These are phyloP conservation scores for Dipodomys stephensi DNA, from an alignment of 2,113 vertebrate genomes.

Conservation along the genomic window DNA sequence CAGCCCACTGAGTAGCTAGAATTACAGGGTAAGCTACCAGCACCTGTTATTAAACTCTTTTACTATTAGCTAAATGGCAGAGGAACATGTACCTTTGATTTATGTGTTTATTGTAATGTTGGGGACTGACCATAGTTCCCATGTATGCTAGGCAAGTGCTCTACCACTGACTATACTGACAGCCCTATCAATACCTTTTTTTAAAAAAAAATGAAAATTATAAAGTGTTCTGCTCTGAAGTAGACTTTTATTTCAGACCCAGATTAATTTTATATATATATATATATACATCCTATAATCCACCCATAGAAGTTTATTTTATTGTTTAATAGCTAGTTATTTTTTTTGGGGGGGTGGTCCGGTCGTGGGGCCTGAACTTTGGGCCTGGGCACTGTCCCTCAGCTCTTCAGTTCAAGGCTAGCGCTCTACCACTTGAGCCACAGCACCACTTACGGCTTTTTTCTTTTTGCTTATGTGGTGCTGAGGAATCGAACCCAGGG, in stretches of 20 bases:
- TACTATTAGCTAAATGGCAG: neutral
- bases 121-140: neutral
- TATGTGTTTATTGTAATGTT: neutral
- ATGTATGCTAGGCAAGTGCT: neutral
- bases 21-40: too few species aligned
- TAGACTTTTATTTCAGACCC: slow-evolving; percentile 23
- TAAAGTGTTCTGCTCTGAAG: neutral
- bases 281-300: neutral
- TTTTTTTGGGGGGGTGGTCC: too few species aligned
- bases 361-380: too few species aligned
- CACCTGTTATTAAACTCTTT: neutral
- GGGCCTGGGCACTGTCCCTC: too few species aligned
- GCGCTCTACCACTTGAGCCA: too few species aligned
- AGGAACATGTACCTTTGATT: neutral
- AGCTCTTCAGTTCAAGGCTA: too few species aligned
- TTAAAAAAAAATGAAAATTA: slow-evolving; percentile 7
- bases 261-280: neutral
- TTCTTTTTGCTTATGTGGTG: too few species aligned
- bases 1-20: too few species aligned
- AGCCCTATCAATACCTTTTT: too few species aligned
- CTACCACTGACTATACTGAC: too few species aligned
- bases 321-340: slow-evolving; percentile 4
- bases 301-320: neutral
- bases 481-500: too few species aligned
- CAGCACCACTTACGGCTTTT: too few species aligned